Evolutionary conservation across 2,888 invertebrate genomes (phyloP), one percentile per base, ranked within the genome.

Genomic region (Agrenia bidenticulata): DNA sequence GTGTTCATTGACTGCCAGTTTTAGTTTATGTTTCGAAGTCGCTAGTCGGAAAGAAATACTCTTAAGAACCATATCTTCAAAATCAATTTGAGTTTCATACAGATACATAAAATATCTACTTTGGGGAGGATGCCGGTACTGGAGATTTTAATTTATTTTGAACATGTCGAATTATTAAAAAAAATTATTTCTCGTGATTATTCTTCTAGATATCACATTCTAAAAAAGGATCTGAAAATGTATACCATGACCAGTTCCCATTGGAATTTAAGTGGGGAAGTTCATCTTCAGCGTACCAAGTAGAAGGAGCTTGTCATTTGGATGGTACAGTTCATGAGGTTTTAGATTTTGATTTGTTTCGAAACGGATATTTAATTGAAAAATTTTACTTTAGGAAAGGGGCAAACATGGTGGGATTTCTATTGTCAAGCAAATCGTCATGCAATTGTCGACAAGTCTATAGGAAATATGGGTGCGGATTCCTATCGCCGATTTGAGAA

Each of bases 241-340:
- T 61, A 17, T 51, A 63, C 26, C 55, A 68, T 42, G 65, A 51
- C 4, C 19, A 63, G 11, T 77, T 77, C 61, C 77, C 77, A 1
- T 55, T 64, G 1, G 74, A 69, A 21, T 79, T 79, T 65, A 65
- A 74, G 21, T 79, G 79, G 78, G 77, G 78, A 39, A 73, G 76
- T 0, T 77, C 78, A 0, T 77, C 79, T 9, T 70, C 78, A 5
- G 76, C 79, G 0, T 77, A 78, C 62, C 79, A 79, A 64, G 73
- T 67, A 1, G 79, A 79, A 67, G 79, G 79, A 13, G 77, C 70
- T 1, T 78, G 78, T 77, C 72, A 78, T 63, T 77, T 69, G 61
- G 78, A 77, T 54, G 79, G 78, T 79, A 50, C 24, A 42, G 13
- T 17, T 32, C 32, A 32, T n/a, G 32, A 32, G 11, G 4, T 32